Evolutionary conservation across 2,113 vertebrate species (phyloP).

Genomic region (Zapus hudsonius): DNA sequence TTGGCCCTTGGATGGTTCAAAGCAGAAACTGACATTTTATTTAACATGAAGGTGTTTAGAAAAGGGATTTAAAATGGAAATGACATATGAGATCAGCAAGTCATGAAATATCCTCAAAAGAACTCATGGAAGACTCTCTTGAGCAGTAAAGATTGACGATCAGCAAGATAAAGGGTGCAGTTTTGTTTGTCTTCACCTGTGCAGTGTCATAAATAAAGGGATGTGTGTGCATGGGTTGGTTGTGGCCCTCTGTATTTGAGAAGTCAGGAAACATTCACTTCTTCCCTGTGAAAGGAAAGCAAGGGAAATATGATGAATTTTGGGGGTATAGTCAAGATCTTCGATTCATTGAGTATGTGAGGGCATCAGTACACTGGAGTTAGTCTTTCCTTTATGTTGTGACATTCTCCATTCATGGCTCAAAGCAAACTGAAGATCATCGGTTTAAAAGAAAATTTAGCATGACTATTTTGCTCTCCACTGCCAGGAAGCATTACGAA

Average conservation of each 20-base stretch:
- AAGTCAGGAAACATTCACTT: slow-evolving; percentile 40
- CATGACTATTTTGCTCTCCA: slow-evolving; percentile 8
- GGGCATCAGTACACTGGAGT: neutral
- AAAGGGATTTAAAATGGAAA: slow-evolving; percentile 71
- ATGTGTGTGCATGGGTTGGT: neutral
- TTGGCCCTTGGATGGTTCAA: slow-evolving; percentile 59
- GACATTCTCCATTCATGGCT: slow-evolving; percentile 53
- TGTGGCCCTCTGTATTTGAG: neutral
- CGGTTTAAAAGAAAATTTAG: slow-evolving; percentile 38
- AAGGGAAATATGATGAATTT: neutral
- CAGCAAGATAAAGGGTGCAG: neutral
- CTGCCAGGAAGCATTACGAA: slow-evolving; percentile 35
- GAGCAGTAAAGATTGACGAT: slow-evolving; percentile 65
- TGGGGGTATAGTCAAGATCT: neutral
- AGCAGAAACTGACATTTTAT: slow-evolving; percentile 72
- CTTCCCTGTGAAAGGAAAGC: neutral
- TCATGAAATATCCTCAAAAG: slow-evolving; percentile 61
- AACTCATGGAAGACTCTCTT: slow-evolving; percentile 56
- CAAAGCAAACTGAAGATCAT: slow-evolving; percentile 23
- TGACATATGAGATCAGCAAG: slow-evolving; percentile 51
- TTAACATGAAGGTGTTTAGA: slow-evolving; percentile 66
- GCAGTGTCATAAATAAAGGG: slow-evolving; percentile 52
- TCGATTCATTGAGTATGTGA: neutral
- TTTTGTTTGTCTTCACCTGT: slow-evolving; percentile 28
- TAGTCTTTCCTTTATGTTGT: slow-evolving; percentile 47